Base-by-base conservation (phyloP, 1,140 invertebrate species). In the Cotesia typhae region DNA sequence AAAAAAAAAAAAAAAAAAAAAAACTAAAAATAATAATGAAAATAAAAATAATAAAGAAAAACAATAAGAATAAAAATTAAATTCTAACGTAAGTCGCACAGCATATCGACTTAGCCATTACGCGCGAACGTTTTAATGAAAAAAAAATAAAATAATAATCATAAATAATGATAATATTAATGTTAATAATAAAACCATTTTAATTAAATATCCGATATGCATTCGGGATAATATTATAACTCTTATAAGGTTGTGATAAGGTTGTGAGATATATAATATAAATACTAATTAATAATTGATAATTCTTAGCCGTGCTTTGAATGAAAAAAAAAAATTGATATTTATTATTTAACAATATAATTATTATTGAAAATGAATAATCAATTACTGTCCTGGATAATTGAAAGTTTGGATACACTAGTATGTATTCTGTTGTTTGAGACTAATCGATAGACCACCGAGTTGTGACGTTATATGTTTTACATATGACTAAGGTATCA, bases 231-330 rank as follows among this genome's bases (percentile, higher is more conserved):
- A 14, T 67, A 68, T 78, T 77, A 78, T 75, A 79, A 83, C 79
- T 83, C 81, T 85, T 83, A 84, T 86, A 85, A 85, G 85, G 85
- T 87, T 87, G 85, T 87, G 85, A 87, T 85, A 86, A 83, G 85
- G 85, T 87, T 87, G 85, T 87, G 85, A 87, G 83, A 82, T 77
- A 80, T 77, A 72, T 41, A 2, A 28, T 28, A 28, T 28, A 28
- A 28, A 28, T 28, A 28, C 28, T 28, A 10, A 47, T 47, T 47
- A 47, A 9, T 9, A 7, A 41, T 47, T 47, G 67, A 59, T 59
- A 59, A 80, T 81, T 82, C 82, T 81, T 84, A 85, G 83, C 81
- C 80, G 79, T 78, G 83, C 83, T 85, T 77, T 79, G 82, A 74
- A 76, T 82, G 78, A 76, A 77, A 82, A 75, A 55, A 57, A 59